Conservation (phyloP, 1,140 invertebrate genomes). For the Eciton burchellii region DNA sequence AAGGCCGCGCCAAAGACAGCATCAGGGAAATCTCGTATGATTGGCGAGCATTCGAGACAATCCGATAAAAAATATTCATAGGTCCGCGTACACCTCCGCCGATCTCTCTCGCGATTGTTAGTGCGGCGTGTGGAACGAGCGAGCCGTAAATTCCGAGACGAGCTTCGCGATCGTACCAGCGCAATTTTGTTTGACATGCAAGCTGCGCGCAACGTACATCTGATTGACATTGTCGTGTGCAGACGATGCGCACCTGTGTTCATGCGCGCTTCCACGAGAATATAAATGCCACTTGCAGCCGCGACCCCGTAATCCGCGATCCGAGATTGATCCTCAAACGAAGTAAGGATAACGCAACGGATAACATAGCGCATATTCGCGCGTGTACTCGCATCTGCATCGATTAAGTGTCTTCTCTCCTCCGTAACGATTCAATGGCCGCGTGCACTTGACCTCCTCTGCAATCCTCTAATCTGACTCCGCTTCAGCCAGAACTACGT, state of each 20-base stretch:
- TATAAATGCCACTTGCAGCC: not conserved
- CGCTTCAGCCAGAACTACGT: not conserved
- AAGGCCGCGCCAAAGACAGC: not conserved
- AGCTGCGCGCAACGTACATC: not conserved
- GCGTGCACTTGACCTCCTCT: not conserved
- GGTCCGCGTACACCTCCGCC: not conserved
- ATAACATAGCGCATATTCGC: too few relatives aligned
- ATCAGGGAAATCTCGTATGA: not conserved
- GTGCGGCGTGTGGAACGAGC: not conserved
- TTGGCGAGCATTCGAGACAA: conserved; percentile 6
- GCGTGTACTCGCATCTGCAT: too few relatives aligned
- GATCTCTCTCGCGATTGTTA: not conserved
- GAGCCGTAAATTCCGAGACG: conserved; percentile 3
- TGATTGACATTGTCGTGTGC: conserved; percentile 6
- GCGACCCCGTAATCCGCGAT: too few relatives aligned
- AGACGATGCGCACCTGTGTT: conserved; percentile 23
- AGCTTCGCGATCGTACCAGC: not conserved
- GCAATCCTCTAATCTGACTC: not conserved
- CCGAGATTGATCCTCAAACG: not conserved
- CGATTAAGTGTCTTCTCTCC: not conserved
- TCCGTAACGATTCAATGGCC: not conserved
- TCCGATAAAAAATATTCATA: conserved; percentile 32
- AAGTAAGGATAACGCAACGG: too few relatives aligned
- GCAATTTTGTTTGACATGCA: conserved; percentile 3
- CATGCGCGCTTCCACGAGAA: not conserved